Evolutionary conservation across 2,888 invertebrate species (phyloP).

Genomic region (Drosophila aldrichi): DNA sequence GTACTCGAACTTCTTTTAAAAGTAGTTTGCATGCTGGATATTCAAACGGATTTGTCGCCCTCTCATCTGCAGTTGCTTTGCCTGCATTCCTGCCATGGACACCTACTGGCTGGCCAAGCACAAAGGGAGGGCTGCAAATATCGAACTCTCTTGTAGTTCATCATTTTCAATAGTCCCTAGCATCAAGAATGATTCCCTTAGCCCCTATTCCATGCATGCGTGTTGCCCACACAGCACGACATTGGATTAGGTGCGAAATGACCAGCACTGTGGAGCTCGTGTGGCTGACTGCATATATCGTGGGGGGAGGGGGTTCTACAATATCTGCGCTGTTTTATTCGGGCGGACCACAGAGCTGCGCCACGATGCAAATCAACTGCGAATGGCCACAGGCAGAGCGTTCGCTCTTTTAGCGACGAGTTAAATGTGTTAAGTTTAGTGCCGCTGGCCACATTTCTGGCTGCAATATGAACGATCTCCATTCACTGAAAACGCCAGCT

Average conservation of each 20-base stretch:
- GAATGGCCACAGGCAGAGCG: too few species aligned
- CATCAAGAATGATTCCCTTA: slow-evolving; percentile 13
- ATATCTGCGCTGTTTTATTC: slow-evolving; percentile 76
- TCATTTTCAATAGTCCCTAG: slow-evolving; percentile 49
- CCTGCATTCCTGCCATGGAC: slow-evolving; percentile 84
- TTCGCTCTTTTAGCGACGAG: slow-evolving; percentile 26
- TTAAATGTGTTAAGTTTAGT: slow-evolving; percentile 83
- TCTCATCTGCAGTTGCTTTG: slow-evolving; percentile 88
- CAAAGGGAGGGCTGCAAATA: slow-evolving; percentile 69
- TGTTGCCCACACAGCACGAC: slow-evolving; percentile 64
- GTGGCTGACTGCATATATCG: slow-evolving; percentile 71
- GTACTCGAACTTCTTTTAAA: background rate
- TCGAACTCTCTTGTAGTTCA: slow-evolving; percentile 81
- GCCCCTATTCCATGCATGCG: background rate
- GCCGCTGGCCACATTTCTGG: slow-evolving; percentile 81
- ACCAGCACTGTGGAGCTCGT: slow-evolving; percentile 67
- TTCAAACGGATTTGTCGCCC: slow-evolving; percentile 81
- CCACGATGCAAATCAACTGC: slow-evolving; percentile 73
- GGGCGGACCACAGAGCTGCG: slow-evolving; percentile 79
- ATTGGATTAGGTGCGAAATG: slow-evolving; percentile 63
- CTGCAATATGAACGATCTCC: slow-evolving; percentile 67
- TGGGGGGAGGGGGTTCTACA: slow-evolving; percentile 70
- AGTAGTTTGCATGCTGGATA: slow-evolving; percentile 54
- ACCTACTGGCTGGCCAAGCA: slow-evolving; percentile 76
- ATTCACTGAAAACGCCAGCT: slow-evolving; percentile 18